phyloP scores from a whole-genome alignment of 2,113 vertebrate genomes.

The Riparia riparia region DNA sequence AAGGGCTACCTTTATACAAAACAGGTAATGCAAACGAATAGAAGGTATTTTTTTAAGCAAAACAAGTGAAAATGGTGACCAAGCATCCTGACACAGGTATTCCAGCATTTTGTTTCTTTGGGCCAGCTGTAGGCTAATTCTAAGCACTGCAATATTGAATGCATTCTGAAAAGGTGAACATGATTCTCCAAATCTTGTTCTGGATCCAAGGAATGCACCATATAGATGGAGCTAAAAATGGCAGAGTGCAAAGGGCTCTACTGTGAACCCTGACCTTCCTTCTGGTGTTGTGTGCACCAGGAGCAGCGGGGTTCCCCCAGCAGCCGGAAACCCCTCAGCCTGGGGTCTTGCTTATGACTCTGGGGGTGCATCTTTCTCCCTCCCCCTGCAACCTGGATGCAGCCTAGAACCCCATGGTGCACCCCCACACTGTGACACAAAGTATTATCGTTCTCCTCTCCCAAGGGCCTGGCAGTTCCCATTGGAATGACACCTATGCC shows the following conservation, averaged over 20 bases:
- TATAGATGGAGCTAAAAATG: not conserved
- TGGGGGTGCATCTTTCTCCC: fast-evolving
- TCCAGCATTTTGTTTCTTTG: not conserved
- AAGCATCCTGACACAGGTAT: not conserved
- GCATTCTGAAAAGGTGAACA: not conserved
- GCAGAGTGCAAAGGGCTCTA: not conserved
- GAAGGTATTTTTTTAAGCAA: not conserved
- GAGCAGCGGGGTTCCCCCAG: fast-evolving
- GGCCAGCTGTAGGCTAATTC: not conserved
- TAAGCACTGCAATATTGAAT: not conserved
- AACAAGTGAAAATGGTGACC: not conserved
- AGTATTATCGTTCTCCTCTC: fast-evolving
- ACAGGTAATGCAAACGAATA: not conserved
- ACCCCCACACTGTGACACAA: fast-evolving
- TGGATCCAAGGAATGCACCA: not conserved
- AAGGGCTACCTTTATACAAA: not conserved
- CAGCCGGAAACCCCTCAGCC: fast-evolving
- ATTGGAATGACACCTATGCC: fast-evolving
- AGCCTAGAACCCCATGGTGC: not conserved
- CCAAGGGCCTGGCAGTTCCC: not conserved
- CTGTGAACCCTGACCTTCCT: fast-evolving
- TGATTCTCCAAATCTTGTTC: not conserved
- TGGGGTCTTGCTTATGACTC: not conserved
- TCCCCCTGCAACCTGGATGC: fast-evolving
- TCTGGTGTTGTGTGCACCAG: not conserved